phyloP scores from a whole-genome alignment of 2,888 invertebrate genomes.

The Aporophyla lueneburgensis region DNA sequence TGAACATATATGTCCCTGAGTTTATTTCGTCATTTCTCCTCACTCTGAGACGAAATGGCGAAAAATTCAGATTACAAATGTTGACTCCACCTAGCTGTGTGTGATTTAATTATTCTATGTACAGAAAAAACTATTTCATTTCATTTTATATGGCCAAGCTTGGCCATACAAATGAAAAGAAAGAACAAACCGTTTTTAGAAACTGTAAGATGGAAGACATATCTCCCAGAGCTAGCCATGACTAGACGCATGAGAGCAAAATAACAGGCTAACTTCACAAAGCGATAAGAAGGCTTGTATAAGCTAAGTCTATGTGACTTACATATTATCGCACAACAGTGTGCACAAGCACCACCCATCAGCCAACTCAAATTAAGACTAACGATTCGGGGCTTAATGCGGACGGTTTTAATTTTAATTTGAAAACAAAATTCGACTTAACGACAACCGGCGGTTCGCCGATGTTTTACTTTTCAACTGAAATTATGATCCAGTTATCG shows the following conservation, averaged over 20 bases:
- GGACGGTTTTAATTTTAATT: slow-evolving; percentile 88
- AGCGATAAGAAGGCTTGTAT: neutral
- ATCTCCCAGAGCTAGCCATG: neutral
- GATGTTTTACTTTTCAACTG: slow-evolving; percentile 67
- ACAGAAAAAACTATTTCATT: no score
- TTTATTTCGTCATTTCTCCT: no score
- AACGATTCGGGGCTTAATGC: slow-evolving; percentile 86
- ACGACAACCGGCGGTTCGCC: slow-evolving; percentile 72
- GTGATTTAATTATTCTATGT: no score
- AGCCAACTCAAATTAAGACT: slow-evolving; percentile 88
- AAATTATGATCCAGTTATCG: slow-evolving; percentile 61
- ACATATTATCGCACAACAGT: slow-evolving; percentile 40
- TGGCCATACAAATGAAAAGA: neutral
- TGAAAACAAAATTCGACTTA: slow-evolving; percentile 85
- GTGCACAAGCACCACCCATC: slow-evolving; percentile 52
- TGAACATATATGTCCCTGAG: no score
- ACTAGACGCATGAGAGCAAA: neutral
- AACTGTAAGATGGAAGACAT: no score
- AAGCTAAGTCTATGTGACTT: neutral
- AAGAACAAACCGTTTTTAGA: neutral
- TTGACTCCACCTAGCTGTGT: no score
- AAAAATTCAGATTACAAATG: no score
- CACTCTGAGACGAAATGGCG: no score
- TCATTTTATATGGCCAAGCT: neutral
- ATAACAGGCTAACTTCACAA: neutral